Evolutionary conservation across 1,140 invertebrate species (phyloP), one percentile per base, ranked within the genome.

Genomic region (Marisa cornuarietis): DNA sequence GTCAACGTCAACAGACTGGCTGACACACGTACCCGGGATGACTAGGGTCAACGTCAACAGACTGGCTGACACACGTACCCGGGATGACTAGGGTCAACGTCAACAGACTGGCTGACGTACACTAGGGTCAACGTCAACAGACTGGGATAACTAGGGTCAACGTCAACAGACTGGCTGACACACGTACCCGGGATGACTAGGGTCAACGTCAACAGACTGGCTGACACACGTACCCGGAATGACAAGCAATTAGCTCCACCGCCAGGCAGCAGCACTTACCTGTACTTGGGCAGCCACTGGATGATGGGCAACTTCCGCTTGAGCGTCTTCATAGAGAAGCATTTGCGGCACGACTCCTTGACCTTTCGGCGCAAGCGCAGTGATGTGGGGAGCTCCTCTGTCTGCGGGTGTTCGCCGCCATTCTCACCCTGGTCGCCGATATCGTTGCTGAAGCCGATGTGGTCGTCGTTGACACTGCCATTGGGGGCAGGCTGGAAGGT

Each of bases 271-370:
- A 31, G 73, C 42, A 75, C 81, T 78, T 83, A 88, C 88, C 81
- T 83, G 81, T 89, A 89, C 79, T 86, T 86, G 7, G 86, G 85
- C 62, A 89, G 78, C 88, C 88, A 89, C 82, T 85, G 85, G 63
- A 83, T 76, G 69, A 88, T 87, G 42, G 88, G 88, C 71, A 89
- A 80, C 81, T 85, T 86, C 10, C 81, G 79, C 80, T 85, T 85
- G 52, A 85, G 78, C 16, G 66, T 84, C 42, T 85, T 78, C 24
- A 83, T 26, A 49, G 81, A 81, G 80, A 84, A 88, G 71, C 82
- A 81, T 4, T 81, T 68, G 52, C 79, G 81, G 20, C 82, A 63
- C 54, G 78, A 84, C 61, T 84, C 68, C 69, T 81, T 79, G 49
- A 82, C 75, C 51, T 82, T 71, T 54, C 76, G 10, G 22, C 61